Percentiles rank a stretch among this genome's conserved stretches.
Evolutionary conservation across 2,797 vertebrate species (phyloP).

Genomic region (Lerista edwardsae): DNA sequence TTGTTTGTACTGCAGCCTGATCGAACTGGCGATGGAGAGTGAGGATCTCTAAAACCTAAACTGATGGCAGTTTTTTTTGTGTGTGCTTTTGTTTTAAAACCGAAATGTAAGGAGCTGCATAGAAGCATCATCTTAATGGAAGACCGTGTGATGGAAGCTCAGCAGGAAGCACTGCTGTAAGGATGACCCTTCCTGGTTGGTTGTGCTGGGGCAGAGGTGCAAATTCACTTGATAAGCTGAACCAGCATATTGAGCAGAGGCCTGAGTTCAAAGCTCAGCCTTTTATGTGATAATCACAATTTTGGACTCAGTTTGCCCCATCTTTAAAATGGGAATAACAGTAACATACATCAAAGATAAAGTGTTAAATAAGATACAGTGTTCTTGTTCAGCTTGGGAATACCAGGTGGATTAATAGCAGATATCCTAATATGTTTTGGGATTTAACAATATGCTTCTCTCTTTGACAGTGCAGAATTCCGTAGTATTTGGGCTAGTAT

Average conservation of each 20-base stretch:
- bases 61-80: not conserved
- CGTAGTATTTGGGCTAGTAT: not conserved
- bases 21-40: not conserved
- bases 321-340: not conserved
- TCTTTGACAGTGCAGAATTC: not conserved
- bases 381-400: not conserved
- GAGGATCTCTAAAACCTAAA: not conserved
- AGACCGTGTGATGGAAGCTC: conserved; percentile 11
- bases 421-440: not conserved
- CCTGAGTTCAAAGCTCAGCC: not conserved
- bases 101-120: conserved; percentile 13
- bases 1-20: not conserved
- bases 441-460: not conserved
- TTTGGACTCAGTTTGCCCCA: not conserved
- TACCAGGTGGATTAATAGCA: not conserved
- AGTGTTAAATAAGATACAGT: not conserved
- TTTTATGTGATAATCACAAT: not conserved
- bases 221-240: not conserved
- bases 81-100: not conserved
- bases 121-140: not conserved
- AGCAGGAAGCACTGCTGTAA: conserved; percentile 16
- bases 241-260: not conserved
- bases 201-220: not conserved
- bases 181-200: not conserved
- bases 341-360: not conserved